These are phyloP conservation scores for Miichthys miiuy DNA, from an alignment of 2,797 vertebrate genomes.

Conservation along the genomic window DNA sequence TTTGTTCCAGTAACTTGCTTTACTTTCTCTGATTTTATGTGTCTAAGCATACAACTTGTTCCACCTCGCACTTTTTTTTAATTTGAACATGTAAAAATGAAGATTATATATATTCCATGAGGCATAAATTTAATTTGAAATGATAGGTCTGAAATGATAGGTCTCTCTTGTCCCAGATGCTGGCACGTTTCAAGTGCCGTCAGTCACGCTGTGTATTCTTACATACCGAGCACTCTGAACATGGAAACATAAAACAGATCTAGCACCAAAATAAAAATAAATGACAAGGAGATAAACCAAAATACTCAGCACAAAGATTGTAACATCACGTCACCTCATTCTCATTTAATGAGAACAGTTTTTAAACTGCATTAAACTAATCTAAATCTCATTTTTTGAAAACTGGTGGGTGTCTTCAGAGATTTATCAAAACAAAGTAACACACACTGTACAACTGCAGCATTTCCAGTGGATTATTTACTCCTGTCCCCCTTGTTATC, in stretches of 20 bases:
- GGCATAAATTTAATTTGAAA: too few relatives aligned
- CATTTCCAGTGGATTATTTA: background rate
- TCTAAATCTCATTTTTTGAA: background rate
- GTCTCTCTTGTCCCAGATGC: too few relatives aligned
- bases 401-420: background rate
- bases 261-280: background rate
- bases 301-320: background rate
- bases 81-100: too few relatives aligned
- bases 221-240: background rate
- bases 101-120: too few relatives aligned
- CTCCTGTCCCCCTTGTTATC: background rate
- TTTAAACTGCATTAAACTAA: background rate
- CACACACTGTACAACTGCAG: background rate
- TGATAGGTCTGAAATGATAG: too few relatives aligned
- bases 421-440: background rate
- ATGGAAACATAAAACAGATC: background rate
- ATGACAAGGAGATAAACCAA: background rate
- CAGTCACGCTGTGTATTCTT: background rate
- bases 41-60: too few relatives aligned
- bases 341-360: constrained; percentile 13
- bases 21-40: too few relatives aligned
- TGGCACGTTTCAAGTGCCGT: too few relatives aligned
- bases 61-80: too few relatives aligned
- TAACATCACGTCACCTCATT: background rate
- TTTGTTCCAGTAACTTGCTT: too few relatives aligned